Conservation (phyloP, 2,797 vertebrate genomes). For the Leuciscus waleckii region DNA sequence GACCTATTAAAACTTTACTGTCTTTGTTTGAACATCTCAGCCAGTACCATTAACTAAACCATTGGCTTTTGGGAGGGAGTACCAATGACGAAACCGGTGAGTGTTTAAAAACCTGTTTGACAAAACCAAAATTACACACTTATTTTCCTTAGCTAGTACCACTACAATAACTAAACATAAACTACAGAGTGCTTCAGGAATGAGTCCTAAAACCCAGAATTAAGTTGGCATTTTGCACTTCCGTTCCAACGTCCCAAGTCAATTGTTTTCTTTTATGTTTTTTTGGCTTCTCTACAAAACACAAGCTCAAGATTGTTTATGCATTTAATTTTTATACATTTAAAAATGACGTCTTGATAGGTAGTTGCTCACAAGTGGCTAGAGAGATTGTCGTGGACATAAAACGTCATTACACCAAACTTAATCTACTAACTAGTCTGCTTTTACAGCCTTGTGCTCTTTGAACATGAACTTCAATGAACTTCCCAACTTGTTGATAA, state of each 20-base stretch:
- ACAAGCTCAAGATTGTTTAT: too few relatives aligned
- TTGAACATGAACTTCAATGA: too few relatives aligned
- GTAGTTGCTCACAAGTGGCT: neutral
- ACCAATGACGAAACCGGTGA: neutral
- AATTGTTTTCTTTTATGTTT: too few relatives aligned
- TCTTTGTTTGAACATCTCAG: neutral
- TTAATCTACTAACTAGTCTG: neutral
- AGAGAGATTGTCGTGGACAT: neutral
- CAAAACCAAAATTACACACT: neutral
- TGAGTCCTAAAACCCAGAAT: neutral
- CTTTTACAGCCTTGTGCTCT: neutral
- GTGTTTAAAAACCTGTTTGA: neutral
- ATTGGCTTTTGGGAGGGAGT: neutral
- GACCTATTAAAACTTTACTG: neutral
- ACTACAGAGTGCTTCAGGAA: neutral
- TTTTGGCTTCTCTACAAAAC: neutral
- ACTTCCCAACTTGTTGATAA: neutral
- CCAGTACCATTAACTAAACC: neutral
- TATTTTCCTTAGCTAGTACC: neutral
- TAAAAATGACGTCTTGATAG: neutral
- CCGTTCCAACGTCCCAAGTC: too few relatives aligned
- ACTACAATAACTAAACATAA: neutral
- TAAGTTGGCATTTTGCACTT: neutral
- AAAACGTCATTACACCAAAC: neutral
- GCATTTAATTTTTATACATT: too few relatives aligned